Conservation (phyloP, 1,140 invertebrate genomes). For the Drosophila melanica region DNA sequence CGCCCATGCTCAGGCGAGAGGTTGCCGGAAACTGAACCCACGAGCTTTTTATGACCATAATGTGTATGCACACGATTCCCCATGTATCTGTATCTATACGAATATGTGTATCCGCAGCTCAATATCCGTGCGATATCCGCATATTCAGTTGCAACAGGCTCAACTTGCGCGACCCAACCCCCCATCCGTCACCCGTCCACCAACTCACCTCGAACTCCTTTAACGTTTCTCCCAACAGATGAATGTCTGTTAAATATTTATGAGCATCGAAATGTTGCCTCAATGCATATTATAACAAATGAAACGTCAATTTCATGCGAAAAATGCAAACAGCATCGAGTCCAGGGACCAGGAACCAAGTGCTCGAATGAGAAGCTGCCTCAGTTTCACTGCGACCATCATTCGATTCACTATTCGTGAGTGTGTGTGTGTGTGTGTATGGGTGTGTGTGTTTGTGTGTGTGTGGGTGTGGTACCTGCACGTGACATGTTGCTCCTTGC, state of each 20-base stretch:
- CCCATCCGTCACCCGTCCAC: background rate
- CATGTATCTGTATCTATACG: slow-evolving; percentile 18
- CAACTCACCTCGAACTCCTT: slow-evolving; percentile 7
- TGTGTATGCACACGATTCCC: slow-evolving; percentile 35
- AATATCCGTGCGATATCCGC: slow-evolving; percentile 9
- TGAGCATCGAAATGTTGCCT: slow-evolving; percentile 75
- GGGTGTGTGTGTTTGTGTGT: slow-evolving; percentile 5
- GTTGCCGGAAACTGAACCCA: background rate
- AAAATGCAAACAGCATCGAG: slow-evolving; percentile 58
- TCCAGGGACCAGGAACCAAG: slow-evolving; percentile 5
- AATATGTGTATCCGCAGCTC: slow-evolving; percentile 18
- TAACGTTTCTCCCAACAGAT: slow-evolving; percentile 63
- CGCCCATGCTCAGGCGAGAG: slow-evolving; percentile 15
- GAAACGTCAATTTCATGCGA: slow-evolving; percentile 72
- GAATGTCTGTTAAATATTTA: slow-evolving; percentile 75
- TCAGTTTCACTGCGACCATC: slow-evolving; percentile 9
- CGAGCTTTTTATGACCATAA: slow-evolving; percentile 47
- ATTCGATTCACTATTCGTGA: background rate
- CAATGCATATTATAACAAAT: slow-evolving; percentile 75
- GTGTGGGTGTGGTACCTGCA: slow-evolving; percentile 1
- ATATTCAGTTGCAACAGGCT: slow-evolving; percentile 23
- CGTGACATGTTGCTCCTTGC: slow-evolving; percentile 41
- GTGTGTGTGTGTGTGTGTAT: slow-evolving; percentile 2
- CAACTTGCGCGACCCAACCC: background rate
- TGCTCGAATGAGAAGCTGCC: slow-evolving; percentile 15